Evolutionary conservation across 2,797 vertebrate species (phyloP), one percentile per base, ranked within the genome.

Genomic region (Microctenopoma steveboyesi): DNA sequence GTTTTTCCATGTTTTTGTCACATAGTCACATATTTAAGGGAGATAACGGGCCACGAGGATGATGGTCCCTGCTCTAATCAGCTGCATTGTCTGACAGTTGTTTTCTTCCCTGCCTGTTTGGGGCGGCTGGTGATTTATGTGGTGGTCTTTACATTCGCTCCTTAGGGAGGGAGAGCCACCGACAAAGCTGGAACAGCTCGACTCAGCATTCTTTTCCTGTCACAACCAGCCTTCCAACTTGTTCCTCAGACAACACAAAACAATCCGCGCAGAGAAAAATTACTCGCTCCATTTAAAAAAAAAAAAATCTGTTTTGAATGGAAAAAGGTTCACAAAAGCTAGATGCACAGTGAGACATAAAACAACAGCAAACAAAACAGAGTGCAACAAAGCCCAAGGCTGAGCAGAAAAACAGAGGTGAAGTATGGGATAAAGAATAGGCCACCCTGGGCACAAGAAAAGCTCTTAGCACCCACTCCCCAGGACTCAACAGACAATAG

Each of bases 401-500:
- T 81, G 76, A 75, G 77, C 46, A 60, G 61, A 82, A 82, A 77
- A 82, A 79, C 50, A 72, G 83, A 86, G 89, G 87, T 89, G 84
- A 91, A 90, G 83, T 85, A 69, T 58, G 61, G 69, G 83, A 91
- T 85, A 87, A 88, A 89, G 85, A 90, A 76, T 67, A 73, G 89
- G 84, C 82, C 85, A 89, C 82, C 79, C 53, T 67, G 88, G 82
- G 76, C 83, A 86, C 80, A 86, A 73, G 81, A 67, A 70, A 49
- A 78, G 64, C 85, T 80, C 84, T 84, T 40, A 86, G 83, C 83
- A 83, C 84, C 87, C 88, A 80, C 90, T 94, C 83, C 86, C 87
- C 78, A 57, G 69, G 88, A 90, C 86, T 90, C 86, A 50, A 52
- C 75, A 88, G 80, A 91, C 91, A 94, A 90, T 93, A 84, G 88